Conservation (phyloP, 2,797 vertebrate species). For the Sciaenops ocellatus region DNA sequence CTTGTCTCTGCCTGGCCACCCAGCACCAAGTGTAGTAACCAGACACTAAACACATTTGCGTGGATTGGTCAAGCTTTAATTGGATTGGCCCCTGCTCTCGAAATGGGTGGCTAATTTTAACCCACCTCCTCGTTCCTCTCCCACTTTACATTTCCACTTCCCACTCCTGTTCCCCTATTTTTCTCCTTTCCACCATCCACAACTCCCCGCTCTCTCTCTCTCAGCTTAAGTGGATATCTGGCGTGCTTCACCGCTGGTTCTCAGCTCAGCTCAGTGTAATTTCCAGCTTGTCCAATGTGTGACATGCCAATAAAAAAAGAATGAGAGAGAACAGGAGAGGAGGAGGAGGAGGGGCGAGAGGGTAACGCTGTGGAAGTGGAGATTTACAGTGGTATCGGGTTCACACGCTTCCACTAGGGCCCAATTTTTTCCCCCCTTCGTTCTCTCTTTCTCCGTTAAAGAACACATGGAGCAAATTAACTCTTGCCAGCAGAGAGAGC, state of each 20-base stretch:
- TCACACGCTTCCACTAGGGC: constrained; percentile 80
- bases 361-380: constrained; percentile 76
- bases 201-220: constrained; percentile 39
- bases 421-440: constrained; percentile 16
- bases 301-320: constrained; percentile 86
- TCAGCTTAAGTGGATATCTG: constrained; percentile 74
- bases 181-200: constrained; percentile 30
- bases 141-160: constrained; percentile 58
- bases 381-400: constrained; percentile 85
- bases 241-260: constrained; percentile 69
- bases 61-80: constrained; percentile 80
- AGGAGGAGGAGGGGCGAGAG: constrained; percentile 29
- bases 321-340: constrained; percentile 65
- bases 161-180: constrained; percentile 30
- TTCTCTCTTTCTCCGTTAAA: constrained; percentile 72
- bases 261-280: constrained; percentile 75
- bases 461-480: constrained; percentile 88
- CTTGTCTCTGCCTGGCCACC: constrained; percentile 54
- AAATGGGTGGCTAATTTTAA: constrained; percentile 73
- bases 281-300: constrained; percentile 84
- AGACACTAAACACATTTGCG: constrained; percentile 81
- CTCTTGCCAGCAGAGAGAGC: constrained; percentile 69
- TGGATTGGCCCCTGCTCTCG: constrained; percentile 80
- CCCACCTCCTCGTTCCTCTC: constrained; percentile 43
- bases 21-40: constrained; percentile 55